Conservation (phyloP, 2,888 invertebrate genomes). For the Euplagia quadripunctaria region DNA sequence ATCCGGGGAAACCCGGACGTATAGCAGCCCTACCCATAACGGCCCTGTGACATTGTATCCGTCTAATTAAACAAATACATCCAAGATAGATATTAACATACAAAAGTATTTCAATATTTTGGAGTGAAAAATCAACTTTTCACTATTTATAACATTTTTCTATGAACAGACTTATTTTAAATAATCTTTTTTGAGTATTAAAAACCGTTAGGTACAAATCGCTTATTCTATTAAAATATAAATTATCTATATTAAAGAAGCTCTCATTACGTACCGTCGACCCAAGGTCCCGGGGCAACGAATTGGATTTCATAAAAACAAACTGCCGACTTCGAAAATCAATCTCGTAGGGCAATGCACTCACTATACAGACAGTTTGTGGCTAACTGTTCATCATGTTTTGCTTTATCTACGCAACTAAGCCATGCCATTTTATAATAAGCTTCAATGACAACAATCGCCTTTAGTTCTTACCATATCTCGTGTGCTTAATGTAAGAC, state of each 20-base stretch:
- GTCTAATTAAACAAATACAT: too few species aligned
- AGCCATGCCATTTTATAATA: background rate
- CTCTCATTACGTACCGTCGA: background rate
- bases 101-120: too few species aligned
- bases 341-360: background rate
- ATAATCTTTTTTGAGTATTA: background rate
- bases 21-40: too few species aligned
- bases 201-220: background rate
- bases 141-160: background rate
- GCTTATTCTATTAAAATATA: slow-evolving; percentile 3
- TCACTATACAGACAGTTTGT: slow-evolving; percentile 4
- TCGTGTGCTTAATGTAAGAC: too few species aligned
- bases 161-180: background rate
- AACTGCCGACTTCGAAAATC: slow-evolving; percentile 16
- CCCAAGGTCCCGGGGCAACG: slow-evolving; percentile 7
- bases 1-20: too few species aligned
- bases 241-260: slow-evolving; percentile 7
- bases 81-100: too few species aligned
- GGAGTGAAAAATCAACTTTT: too few species aligned
- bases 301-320: slow-evolving; percentile 19
- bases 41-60: too few species aligned
- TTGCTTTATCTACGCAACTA: background rate
- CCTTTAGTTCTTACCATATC: too few species aligned
- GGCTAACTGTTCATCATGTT: background rate
- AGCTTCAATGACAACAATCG: background rate